Percentiles rank a stretch among this genome's conserved stretches.
phyloP scores from a whole-genome alignment of 2,797 vertebrate species.

The Meda fulgida region DNA sequence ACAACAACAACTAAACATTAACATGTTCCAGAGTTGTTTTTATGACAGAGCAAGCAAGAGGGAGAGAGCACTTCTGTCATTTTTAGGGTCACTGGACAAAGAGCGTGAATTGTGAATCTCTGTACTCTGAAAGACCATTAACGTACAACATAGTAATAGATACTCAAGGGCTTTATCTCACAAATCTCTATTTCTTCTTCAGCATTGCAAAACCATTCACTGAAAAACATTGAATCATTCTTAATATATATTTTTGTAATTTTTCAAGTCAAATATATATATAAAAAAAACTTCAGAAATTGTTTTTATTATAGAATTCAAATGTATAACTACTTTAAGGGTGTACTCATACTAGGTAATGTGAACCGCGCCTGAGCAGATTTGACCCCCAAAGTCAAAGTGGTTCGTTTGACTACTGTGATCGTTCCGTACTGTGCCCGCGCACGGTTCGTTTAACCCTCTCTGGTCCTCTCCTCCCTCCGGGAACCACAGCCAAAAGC shows the following conservation, averaged over 20 bases:
- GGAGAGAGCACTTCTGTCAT: not conserved
- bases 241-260: not conserved
- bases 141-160: not conserved
- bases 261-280: not conserved
- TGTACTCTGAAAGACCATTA: not conserved
- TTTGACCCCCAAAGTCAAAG: too few species aligned
- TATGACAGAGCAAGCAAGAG: not conserved
- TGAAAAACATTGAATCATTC: not conserved
- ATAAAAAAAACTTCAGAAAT: too few species aligned
- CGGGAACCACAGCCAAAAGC: too few species aligned
- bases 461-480: too few species aligned
- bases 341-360: too few species aligned
- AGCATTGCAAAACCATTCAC: not conserved
- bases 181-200: not conserved
- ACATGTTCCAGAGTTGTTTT: not conserved
- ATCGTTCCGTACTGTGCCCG: too few species aligned
- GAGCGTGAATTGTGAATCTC: not conserved
- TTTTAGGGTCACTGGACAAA: slow-evolving; percentile 31
- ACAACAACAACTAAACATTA: not conserved
- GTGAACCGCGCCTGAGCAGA: too few species aligned
- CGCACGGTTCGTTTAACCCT: too few species aligned
- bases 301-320: not conserved
- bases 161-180: slow-evolving; percentile 2
- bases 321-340: not conserved
- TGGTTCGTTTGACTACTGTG: too few species aligned